Conservation (phyloP, 2,888 invertebrate species). For the Stegana nigrithorax region DNA sequence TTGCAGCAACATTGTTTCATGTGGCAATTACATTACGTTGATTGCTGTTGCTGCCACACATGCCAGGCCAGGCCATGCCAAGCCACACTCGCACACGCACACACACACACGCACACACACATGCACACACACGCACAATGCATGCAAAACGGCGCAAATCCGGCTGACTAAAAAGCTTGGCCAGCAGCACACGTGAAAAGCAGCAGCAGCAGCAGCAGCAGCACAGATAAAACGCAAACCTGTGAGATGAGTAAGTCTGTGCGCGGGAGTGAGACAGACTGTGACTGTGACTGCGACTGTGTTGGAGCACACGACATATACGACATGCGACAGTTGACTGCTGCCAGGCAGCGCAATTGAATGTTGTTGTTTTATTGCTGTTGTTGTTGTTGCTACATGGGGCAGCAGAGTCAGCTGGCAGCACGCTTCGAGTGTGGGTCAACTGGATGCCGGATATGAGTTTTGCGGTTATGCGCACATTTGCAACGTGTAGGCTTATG, state of each 20-base stretch:
- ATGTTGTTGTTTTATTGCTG: too few species aligned
- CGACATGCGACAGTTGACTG: too few species aligned
- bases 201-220: not conserved
- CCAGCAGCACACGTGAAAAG: not conserved
- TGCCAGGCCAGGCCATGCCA: too few species aligned
- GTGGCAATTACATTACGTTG: slow-evolving; percentile 22
- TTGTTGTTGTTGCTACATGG: not conserved
- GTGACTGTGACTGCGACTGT: too few species aligned
- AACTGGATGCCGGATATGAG: slow-evolving; percentile 22
- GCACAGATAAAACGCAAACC: too few species aligned
- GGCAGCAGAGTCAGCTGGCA: slow-evolving; percentile 2
- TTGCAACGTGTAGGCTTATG: too few species aligned
- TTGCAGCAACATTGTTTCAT: slow-evolving; percentile 14
- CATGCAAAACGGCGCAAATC: not conserved
- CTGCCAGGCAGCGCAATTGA: too few species aligned
- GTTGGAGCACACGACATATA: too few species aligned
- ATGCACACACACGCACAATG: not conserved
- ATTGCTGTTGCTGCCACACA: not conserved
- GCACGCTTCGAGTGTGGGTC: slow-evolving; percentile 21
- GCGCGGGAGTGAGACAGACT: not conserved
- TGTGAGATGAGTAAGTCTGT: not conserved
- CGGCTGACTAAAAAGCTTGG: not conserved
- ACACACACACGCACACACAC: not conserved
- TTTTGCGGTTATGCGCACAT: slow-evolving; percentile 10
- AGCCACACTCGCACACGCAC: not conserved